Percentiles rank a stretch among this genome's conserved stretches.
These are phyloP conservation scores for Callyntrura guangdongensis DNA, from an alignment of 2,888 invertebrate species.

Conservation along the genomic window DNA sequence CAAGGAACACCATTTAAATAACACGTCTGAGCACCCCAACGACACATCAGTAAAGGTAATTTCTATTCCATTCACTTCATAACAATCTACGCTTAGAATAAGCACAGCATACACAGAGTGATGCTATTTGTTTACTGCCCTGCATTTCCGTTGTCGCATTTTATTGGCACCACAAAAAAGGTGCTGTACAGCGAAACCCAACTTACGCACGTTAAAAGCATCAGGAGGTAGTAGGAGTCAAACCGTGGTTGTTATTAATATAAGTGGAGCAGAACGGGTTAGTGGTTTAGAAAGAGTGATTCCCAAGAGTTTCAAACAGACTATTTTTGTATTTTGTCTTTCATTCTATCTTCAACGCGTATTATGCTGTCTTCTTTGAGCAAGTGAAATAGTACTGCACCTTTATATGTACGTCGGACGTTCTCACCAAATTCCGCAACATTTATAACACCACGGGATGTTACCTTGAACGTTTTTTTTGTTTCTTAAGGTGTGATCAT, in stretches of 20 bases:
- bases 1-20: too few species aligned
- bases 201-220: background rate
- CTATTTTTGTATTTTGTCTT: background rate
- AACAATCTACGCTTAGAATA: too few species aligned
- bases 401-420: background rate
- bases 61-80: too few species aligned
- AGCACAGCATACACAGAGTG: too few species aligned
- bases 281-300: conserved; percentile 57
- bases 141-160: background rate
- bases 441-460: conserved; percentile 25
- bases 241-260: background rate
- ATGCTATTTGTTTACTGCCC: too few species aligned
- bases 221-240: conserved; percentile 4
- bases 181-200: background rate
- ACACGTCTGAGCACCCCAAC: too few species aligned
- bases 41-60: too few species aligned
- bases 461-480: background rate
- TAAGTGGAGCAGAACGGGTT: conserved; percentile 50
- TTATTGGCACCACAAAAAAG: conserved; percentile 3
- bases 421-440: background rate
- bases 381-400: background rate
- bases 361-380: background rate
- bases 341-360: background rate
- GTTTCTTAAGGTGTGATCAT: conserved; percentile 18
- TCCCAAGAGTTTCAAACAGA: conserved; percentile 49